Percentiles rank a stretch among this genome's conserved stretches.
Conservation (phyloP, 1,140 invertebrate species). For the Heliconius hermathena region DNA sequence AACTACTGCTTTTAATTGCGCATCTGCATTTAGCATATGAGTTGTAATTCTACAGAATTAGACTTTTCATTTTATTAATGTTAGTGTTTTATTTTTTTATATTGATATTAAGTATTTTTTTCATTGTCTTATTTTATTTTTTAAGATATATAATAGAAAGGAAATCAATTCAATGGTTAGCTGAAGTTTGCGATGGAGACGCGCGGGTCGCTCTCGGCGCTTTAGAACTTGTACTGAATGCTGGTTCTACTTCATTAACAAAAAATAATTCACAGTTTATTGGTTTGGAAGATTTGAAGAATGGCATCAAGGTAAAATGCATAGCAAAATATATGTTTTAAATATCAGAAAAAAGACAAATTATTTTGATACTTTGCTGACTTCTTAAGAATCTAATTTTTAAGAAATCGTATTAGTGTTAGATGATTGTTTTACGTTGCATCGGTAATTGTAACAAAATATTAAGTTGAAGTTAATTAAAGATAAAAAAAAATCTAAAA, state of each 20-base stretch:
- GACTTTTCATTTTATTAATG: too few species aligned
- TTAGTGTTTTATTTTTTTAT: not conserved
- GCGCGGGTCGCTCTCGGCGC: constrained; percentile 89
- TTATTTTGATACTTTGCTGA: too few species aligned
- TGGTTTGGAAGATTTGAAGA: constrained; percentile 85
- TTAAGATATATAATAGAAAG: constrained; percentile 80
- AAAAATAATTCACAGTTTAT: constrained; percentile 68
- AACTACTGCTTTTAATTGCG: too few species aligned
- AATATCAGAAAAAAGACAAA: too few species aligned
- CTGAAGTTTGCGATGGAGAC: constrained; percentile 91
- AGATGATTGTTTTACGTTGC: too few species aligned
- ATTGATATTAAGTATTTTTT: not conserved
- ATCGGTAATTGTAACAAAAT: too few species aligned
- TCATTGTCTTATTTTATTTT: not conserved
- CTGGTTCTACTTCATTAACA: constrained; percentile 59
- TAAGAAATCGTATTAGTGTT: too few species aligned
- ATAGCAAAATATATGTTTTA: not conserved
- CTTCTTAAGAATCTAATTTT: too few species aligned
- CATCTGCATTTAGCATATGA: too few species aligned
- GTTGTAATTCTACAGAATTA: too few species aligned
- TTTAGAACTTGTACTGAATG: constrained; percentile 87
- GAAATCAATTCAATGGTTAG: constrained; percentile 86
- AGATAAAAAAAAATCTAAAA: too few species aligned
- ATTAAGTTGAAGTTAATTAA: too few species aligned
- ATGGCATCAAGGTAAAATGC: constrained; percentile 83